phyloP scores from a whole-genome alignment of 2,888 invertebrate genomes.

The Phrixothrix hirtus region DNA sequence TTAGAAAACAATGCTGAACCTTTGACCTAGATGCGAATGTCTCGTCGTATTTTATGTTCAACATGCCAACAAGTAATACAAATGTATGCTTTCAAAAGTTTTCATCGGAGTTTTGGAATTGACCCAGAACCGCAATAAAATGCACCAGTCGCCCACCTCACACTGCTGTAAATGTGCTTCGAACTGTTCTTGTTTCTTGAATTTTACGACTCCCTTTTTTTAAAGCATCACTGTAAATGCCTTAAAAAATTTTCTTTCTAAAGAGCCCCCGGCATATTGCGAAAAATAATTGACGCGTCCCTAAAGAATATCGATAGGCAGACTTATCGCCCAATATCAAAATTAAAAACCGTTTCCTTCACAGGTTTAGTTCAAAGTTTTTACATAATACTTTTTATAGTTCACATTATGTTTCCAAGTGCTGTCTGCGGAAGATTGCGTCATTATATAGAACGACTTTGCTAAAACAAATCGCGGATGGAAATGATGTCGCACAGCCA shows the following conservation, averaged over 20 bases:
- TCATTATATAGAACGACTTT: constrained; percentile 26
- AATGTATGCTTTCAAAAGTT: neutral
- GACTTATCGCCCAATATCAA: neutral
- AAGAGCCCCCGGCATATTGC: neutral
- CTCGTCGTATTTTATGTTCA: no score
- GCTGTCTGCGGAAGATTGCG: constrained; percentile 27
- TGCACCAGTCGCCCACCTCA: constrained; percentile 8
- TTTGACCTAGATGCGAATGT: no score
- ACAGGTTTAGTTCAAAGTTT: no score
- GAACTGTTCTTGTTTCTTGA: neutral
- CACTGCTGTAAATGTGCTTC: constrained; percentile 5
- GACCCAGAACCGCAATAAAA: constrained; percentile 7
- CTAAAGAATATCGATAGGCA: neutral
- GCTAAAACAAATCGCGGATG: constrained; percentile 29
- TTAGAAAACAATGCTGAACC: no score
- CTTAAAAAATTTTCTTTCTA: neutral
- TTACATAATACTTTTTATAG: no score
- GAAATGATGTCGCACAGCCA: constrained; percentile 29
- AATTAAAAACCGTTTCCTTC: no score
- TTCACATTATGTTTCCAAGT: constrained; percentile 23
- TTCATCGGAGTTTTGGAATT: constrained; percentile 3
- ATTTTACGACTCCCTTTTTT: neutral
- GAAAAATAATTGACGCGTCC: neutral
- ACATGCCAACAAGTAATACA: neutral
- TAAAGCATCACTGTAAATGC: neutral